Evolutionary conservation across 2,888 invertebrate species (phyloP), one percentile per base, ranked within the genome.

Genomic region (Caenorhabditis drosophilae): DNA sequence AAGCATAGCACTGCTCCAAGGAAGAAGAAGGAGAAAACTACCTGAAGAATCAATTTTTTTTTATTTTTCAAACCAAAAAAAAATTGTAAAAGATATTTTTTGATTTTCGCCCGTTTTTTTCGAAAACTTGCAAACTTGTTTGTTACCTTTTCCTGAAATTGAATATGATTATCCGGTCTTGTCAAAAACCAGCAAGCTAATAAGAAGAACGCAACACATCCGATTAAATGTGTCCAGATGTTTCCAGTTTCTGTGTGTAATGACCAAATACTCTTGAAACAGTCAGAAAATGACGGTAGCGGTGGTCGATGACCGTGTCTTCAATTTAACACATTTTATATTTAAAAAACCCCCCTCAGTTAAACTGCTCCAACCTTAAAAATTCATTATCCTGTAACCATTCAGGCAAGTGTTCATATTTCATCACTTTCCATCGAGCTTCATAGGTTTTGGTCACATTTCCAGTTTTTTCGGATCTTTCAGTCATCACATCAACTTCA

Each of bases 161-260:
- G 93, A 92, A 85, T 97, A 94, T 85, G 86, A 45, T 71, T 70
- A 45, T 79, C 76, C 90, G 84, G 93, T 87, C 86, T 93, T 58
- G 91, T 89, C 70, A 94, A 86, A 85, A 96, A 96, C 85, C 92
- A 96, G 50, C 89, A 87, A 40, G 90, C 89, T 67, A 90, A 89
- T 52, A 85, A 84, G 42, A 87, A 76, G 77, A 88, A 87, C 12
- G 87, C 85, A 86, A 86, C 84, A 81, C 85, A 86, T 58, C 81
- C 87, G 42, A 95, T 87, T 53, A 96, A 87, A 87, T 95, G 95
- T 27, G 94, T 97, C 98, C 98, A 99, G 79, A 99, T 99, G 84
- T 99, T 99, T 47, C 95, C 97, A 15, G 98, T 99, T 87, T 98
- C 98, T 0, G 97, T 98, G 87, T 98, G 98, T 76, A 99, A 89